phyloP scores from a whole-genome alignment of 2,888 invertebrate species.

The Cybosia mesomella region DNA sequence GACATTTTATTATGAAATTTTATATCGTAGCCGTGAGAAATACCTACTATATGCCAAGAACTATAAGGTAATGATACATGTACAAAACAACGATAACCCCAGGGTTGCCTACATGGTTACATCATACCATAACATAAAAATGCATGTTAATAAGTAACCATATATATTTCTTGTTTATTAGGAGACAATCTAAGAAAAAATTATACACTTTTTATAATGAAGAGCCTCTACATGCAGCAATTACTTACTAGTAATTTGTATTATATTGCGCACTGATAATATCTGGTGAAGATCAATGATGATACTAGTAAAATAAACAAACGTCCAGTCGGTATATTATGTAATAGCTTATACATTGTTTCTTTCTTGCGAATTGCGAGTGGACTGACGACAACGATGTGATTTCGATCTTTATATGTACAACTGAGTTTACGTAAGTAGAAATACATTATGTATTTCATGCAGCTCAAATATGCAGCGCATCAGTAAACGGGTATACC shows the following conservation, averaged over 20 bases:
- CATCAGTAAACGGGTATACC: background rate
- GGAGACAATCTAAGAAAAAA: no score
- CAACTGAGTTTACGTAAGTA: background rate
- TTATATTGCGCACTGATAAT: background rate
- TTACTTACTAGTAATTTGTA: background rate
- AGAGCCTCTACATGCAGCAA: background rate
- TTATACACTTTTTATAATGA: background rate
- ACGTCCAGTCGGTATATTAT: background rate
- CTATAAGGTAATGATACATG: constrained; percentile 50
- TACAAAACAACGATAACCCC: constrained; percentile 51
- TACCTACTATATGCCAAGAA: constrained; percentile 63
- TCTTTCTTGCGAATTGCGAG: background rate
- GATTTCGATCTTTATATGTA: background rate
- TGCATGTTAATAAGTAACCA: background rate
- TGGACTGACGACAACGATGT: background rate
- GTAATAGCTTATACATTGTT: background rate
- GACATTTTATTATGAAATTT: constrained; percentile 73
- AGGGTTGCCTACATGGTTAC: no score
- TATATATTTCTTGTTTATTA: no score
- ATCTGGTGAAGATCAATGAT: background rate
- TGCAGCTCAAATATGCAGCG: no score
- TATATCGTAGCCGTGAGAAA: constrained; percentile 76
- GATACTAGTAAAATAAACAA: background rate
- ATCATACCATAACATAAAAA: background rate
- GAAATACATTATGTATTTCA: background rate